Percentiles rank a stretch among this genome's conserved stretches.
Evolutionary conservation across 2,888 invertebrate genomes (phyloP).

Genomic region (Norana najaformis): DNA sequence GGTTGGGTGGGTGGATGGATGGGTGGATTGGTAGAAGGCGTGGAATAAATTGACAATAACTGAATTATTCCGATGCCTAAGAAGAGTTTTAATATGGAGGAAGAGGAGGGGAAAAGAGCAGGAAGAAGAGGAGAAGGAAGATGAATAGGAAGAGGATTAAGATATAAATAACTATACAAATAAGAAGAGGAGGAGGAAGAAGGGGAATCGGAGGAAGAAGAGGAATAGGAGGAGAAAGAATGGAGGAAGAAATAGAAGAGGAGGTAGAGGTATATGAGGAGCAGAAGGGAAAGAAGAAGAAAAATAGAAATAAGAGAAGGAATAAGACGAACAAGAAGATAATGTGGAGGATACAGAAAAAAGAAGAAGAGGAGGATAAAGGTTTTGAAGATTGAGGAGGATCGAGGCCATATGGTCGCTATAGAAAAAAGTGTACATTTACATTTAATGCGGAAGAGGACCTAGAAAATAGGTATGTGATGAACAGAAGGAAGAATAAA

Average conservation of each 20-base stretch:
- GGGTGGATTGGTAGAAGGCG: background rate
- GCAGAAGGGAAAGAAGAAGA: background rate
- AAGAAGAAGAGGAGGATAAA: background rate
- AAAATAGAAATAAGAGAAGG: background rate
- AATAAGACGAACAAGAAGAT: background rate
- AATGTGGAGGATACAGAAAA: background rate
- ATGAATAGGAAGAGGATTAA: no score
- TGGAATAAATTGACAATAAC: slow-evolving; percentile 5
- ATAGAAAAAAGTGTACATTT: no score
- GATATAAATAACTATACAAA: background rate
- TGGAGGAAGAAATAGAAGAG: background rate
- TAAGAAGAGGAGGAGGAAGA: background rate
- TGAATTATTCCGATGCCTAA: background rate
- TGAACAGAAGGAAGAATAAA: no score
- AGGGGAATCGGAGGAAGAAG: background rate
- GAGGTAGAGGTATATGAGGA: background rate
- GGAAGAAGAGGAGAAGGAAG: no score
- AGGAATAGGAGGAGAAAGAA: background rate
- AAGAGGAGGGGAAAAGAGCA: no score
- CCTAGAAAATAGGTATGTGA: no score
- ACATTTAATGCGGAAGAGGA: no score
- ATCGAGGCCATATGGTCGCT: no score
- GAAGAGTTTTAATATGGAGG: background rate
- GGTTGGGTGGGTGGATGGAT: background rate
- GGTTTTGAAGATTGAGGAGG: background rate